A percentile compares a stretch with the other conserved stretches of the same genome.
These are phyloP conservation scores for Callyntrura guangdongensis DNA, from an alignment of 2,888 invertebrate species.

Conservation along the genomic window DNA sequence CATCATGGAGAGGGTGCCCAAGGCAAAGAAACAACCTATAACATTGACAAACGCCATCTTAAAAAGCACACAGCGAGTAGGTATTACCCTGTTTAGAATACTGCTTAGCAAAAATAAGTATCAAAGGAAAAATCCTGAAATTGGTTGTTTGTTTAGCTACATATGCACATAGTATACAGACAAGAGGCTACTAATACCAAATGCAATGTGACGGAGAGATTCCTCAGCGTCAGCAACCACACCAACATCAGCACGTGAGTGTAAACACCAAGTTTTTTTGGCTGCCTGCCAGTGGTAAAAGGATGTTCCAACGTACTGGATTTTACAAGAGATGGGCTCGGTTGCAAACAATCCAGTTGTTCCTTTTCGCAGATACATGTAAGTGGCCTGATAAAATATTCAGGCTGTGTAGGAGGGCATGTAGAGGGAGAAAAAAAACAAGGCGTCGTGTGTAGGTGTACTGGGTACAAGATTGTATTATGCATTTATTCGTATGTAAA, in stretches of 20 bases:
- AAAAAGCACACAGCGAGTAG: conserved; percentile 16
- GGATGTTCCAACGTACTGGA: neutral
- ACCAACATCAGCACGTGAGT: conserved; percentile 65
- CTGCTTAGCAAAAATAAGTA: conserved; percentile 7
- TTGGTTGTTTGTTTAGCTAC: neutral
- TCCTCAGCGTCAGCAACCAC: conserved; percentile 48
- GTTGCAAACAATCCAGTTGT: conserved; percentile 45
- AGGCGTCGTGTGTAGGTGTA: neutral
- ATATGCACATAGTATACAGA: neutral
- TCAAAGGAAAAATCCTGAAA: conserved; percentile 11
- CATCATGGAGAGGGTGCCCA: conserved; percentile 60
- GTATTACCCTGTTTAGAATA: conserved; percentile 16
- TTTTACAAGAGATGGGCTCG: conserved; percentile 39
- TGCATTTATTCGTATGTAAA: conserved; percentile 5
- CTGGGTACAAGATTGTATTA: neutral
- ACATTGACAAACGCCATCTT: conserved; percentile 7
- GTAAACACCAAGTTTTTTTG: conserved; percentile 69
- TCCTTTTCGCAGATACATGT: conserved; percentile 30
- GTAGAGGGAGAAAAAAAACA: conserved; percentile 13
- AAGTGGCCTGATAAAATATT: conserved; percentile 26
- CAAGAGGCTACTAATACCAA: neutral
- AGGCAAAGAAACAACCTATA: conserved; percentile 49
- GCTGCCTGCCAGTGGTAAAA: conserved; percentile 61
- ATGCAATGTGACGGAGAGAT: conserved; percentile 29
- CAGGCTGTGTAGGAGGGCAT: conserved; percentile 48